Percentiles rank a stretch among this genome's conserved stretches.
phyloP scores from a whole-genome alignment of 2,113 vertebrate genomes.

The Sylvia atricapilla region DNA sequence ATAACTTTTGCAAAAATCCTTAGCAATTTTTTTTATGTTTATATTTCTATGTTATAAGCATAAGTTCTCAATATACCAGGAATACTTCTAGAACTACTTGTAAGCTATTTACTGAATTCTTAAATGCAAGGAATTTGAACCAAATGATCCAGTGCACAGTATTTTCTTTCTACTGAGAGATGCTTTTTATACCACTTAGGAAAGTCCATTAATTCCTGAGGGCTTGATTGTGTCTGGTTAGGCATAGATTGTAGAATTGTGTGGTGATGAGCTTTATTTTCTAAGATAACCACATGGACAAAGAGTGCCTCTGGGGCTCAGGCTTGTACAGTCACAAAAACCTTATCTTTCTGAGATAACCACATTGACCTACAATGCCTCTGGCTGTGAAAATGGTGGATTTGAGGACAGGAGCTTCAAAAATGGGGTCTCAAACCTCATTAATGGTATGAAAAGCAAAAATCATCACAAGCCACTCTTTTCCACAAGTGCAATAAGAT shows the following conservation, averaged over 20 bases:
- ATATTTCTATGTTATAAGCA: background rate
- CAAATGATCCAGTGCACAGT: background rate
- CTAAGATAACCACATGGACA: slow-evolving; percentile 26
- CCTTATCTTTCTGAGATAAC: slow-evolving; percentile 29
- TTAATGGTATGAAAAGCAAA: background rate
- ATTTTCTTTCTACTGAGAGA: background rate
- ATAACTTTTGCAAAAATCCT: background rate
- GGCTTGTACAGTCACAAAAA: background rate
- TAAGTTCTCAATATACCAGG: background rate
- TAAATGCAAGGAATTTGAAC: background rate
- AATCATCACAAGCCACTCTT: background rate
- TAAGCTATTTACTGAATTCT: background rate
- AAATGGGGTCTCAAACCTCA: background rate
- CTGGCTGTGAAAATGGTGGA: slow-evolving; percentile 7
- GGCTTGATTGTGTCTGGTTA: slow-evolving; percentile 10
- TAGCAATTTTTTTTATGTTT: background rate
- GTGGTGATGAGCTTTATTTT: slow-evolving; percentile 14
- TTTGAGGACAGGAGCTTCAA: background rate
- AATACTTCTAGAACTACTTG: background rate
- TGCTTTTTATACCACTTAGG: background rate
- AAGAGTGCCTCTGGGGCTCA: slow-evolving; percentile 8
- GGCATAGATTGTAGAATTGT: background rate
- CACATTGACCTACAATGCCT: background rate
- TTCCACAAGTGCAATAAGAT: background rate
- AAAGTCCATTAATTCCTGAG: slow-evolving; percentile 14